Conservation (phyloP, 1,140 invertebrate species). For the Idris sp. region DNA sequence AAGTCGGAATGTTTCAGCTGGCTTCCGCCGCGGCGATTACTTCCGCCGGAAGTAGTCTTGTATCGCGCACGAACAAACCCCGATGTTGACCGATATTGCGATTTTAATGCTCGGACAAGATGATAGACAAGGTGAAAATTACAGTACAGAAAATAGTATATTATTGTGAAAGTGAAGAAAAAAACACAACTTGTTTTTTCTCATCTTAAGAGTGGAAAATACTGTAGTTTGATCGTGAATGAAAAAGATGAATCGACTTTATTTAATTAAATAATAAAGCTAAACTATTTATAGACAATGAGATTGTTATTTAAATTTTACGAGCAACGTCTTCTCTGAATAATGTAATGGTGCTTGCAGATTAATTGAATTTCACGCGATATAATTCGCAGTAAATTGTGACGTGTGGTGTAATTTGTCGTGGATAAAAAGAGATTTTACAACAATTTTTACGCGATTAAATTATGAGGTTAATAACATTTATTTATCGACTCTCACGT, state of each 20-base stretch:
- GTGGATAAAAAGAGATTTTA: slow-evolving; percentile 1
- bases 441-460: slow-evolving; percentile 6
- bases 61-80: slow-evolving; percentile 45
- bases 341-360: slow-evolving; percentile 14
- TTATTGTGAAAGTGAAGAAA: too few species aligned
- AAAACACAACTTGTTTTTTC: too few species aligned
- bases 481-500: too few species aligned
- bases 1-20: slow-evolving; percentile 52
- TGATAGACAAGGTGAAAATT: slow-evolving; percentile 51
- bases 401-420: slow-evolving; percentile 17
- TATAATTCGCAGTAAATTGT: slow-evolving; percentile 16
- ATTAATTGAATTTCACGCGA: slow-evolving; percentile 29
- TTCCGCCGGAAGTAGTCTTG: slow-evolving; percentile 54
- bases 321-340: slow-evolving; percentile 23
- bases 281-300: slow-evolving; percentile 29
- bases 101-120: slow-evolving; percentile 51
- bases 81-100: slow-evolving; percentile 47
- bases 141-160: slow-evolving; percentile 44
- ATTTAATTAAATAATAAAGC: too few species aligned
- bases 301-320: slow-evolving; percentile 48
- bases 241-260: too few species aligned
- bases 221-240: too few species aligned
- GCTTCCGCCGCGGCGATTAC: slow-evolving; percentile 54
- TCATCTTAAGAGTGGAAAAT: too few species aligned
- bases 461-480: too few species aligned